A percentile compares a stretch with the other conserved stretches of the same genome.
These are phyloP conservation scores for Rhineura floridana DNA, from an alignment of 2,113 vertebrate species.

Conservation along the genomic window DNA sequence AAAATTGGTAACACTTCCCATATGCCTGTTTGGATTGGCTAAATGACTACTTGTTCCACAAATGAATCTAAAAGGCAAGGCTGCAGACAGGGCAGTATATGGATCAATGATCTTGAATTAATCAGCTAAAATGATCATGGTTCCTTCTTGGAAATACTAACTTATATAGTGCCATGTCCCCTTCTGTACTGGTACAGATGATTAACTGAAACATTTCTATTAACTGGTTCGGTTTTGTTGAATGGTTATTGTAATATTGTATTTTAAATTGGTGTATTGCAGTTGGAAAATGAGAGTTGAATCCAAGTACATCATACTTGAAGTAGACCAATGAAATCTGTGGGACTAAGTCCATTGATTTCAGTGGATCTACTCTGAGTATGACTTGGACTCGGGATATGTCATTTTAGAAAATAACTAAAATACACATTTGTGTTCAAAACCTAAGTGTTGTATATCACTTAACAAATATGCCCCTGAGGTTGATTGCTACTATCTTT, in stretches of 20 bases:
- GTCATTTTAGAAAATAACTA: background rate
- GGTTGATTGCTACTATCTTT: background rate
- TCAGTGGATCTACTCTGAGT: too few relatives aligned
- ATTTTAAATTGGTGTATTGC: background rate
- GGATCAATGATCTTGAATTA: background rate
- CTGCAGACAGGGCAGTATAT: background rate
- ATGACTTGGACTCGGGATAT: background rate
- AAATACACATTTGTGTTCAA: background rate
- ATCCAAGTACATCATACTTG: too few relatives aligned
- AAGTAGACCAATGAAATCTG: too few relatives aligned
- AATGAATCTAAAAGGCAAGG: background rate
- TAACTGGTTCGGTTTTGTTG: background rate
- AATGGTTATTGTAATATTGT: background rate
- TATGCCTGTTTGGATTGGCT: background rate
- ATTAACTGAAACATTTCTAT: background rate
- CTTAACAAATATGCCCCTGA: background rate
- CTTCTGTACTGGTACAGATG: background rate
- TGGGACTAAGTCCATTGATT: too few relatives aligned
- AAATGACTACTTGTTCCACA: background rate
- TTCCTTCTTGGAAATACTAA: background rate
- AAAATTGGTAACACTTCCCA: background rate
- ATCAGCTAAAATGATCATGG: background rate
- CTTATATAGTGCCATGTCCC: background rate
- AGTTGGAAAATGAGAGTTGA: background rate
- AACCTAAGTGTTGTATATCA: background rate